Base-by-base conservation (phyloP, 1,140 invertebrate species). In the Drosophila lacertosa region DNA sequence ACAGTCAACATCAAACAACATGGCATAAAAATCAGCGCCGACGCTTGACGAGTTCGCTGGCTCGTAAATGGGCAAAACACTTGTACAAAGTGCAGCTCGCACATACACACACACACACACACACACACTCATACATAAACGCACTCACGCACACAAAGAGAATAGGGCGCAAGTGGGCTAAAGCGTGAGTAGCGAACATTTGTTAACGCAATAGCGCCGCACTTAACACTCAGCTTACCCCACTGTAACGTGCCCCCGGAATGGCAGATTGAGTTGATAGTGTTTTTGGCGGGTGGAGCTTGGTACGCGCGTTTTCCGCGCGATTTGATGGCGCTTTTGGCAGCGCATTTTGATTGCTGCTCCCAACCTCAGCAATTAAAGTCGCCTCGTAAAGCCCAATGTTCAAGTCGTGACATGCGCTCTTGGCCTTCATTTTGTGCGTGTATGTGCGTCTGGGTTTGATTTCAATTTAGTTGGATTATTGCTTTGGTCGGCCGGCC, bases 51-150 rank as follows among this genome's bases (percentile, higher is more conserved):
- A 64, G 81, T 59, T 74, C 77, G 74, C 68, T 84, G 81, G 68
- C 64, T 84, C 77, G 81, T 86, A 84, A 84, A 84, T 86, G 81
- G 81, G 76, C 81, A 84, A 84, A 84, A 84, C 81, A 84, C 81
- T 86, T 86, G 80, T 77, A 86, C 77, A 84, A 84, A 86, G 81
- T 84, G 81, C 81, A 84, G 69, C 57, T 63, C 63, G 53, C 60
- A 63, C 60, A 40, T 39, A 55, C 40, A 55, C 35, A 51, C 59
- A 51, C 51, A 29, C 33, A 47, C 40, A 39, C 13, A n/a, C n/a
- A n/a, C n/a, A n/a, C n/a, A n/a, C n/a, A n/a, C n/a, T n/a, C n/a
- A n/a, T n/a, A n/a, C n/a, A n/a, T n/a, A n/a, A n/a, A 18, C 16
- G 24, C 44, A n/a, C 40, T 44, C 50, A 54, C 57, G 42, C 20